phyloP scores from a whole-genome alignment of 2,113 vertebrate genomes.

The Neotragus moschatus region DNA sequence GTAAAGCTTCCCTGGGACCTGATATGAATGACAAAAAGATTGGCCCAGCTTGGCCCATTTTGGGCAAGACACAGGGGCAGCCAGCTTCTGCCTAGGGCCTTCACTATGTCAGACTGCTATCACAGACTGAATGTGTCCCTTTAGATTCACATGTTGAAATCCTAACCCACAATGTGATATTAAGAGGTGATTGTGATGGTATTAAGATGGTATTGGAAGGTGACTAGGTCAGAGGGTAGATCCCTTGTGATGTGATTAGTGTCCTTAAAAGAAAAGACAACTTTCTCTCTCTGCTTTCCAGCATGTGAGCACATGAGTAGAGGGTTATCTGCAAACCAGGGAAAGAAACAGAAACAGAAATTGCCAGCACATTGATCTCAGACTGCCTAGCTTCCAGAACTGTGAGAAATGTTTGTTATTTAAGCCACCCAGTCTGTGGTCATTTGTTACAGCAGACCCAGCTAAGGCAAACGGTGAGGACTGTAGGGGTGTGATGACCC shows the following conservation, averaged over 20 bases:
- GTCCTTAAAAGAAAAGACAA: neutral
- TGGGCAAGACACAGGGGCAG: neutral
- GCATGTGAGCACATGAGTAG: neutral
- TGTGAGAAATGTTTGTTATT: neutral
- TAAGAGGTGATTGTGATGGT: neutral
- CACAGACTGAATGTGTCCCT: neutral
- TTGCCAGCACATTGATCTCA: neutral
- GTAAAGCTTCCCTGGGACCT: neutral
- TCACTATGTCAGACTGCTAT: neutral
- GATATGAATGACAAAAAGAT: neutral
- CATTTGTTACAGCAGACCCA: neutral
- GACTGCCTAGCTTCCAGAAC: neutral
- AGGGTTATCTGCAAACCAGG: neutral
- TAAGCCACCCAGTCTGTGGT: neutral
- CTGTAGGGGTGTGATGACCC: neutral
- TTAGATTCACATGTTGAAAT: neutral
- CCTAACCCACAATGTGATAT: neutral
- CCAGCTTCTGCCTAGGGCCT: neutral
- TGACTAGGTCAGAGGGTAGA: neutral
- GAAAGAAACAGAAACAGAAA: neutral
- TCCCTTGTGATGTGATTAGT: neutral
- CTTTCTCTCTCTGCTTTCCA: neutral
- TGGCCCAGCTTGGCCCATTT: neutral
- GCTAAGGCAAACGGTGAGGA: neutral
- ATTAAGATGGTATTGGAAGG: neutral